These are phyloP conservation scores for Andrena hattorfiana DNA, from an alignment of 2,888 invertebrate species.

Conservation along the genomic window DNA sequence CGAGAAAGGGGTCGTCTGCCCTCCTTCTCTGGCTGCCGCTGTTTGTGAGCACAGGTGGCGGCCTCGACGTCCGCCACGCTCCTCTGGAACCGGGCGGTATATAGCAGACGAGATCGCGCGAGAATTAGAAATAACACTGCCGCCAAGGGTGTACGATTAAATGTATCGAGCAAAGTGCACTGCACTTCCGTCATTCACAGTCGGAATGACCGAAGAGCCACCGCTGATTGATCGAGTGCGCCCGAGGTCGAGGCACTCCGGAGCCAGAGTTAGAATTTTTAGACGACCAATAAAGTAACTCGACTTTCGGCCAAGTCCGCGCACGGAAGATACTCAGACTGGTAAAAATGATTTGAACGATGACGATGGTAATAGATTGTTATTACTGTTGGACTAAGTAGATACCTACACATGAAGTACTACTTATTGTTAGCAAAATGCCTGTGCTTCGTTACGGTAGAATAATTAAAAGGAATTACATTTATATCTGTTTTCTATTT, in stretches of 20 bases:
- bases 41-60: constrained; percentile 58
- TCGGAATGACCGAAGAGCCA: constrained; percentile 29
- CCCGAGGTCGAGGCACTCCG: neutral
- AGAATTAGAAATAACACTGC: constrained; percentile 15
- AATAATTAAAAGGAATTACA: too few relatives aligned
- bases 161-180: constrained; percentile 42
- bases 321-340: too few relatives aligned
- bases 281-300: too few relatives aligned
- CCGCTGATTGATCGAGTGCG: constrained; percentile 49
- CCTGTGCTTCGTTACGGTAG: too few relatives aligned
- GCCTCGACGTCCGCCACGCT: constrained; percentile 54
- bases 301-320: too few relatives aligned
- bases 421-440: too few relatives aligned
- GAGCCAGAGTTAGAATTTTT: too few relatives aligned
- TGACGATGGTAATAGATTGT: too few relatives aligned
- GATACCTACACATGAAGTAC: too few relatives aligned
- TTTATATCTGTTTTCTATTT: too few relatives aligned
- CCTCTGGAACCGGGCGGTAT: constrained; percentile 25
- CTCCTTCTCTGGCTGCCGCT: constrained; percentile 27
- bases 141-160: constrained; percentile 65
- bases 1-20: constrained; percentile 64
- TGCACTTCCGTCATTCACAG: constrained; percentile 47
- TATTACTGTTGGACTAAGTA: too few relatives aligned
- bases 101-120: constrained; percentile 13
- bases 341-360: too few relatives aligned